phyloP scores from a whole-genome alignment of 2,797 vertebrate species.

The Gila robusta region DNA sequence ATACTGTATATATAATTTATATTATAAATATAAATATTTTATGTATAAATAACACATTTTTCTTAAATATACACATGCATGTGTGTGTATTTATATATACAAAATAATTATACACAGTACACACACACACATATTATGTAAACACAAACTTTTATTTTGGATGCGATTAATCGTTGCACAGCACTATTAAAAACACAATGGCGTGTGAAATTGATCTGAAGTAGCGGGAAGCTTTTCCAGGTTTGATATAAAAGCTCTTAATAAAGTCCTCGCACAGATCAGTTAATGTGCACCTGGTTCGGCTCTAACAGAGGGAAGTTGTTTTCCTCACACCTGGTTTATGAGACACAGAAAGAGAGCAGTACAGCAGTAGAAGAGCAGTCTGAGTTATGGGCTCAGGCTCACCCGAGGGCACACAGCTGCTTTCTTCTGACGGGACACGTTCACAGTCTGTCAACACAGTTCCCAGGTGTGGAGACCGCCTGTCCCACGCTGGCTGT shows the following conservation, averaged over 20 bases:
- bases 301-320: not conserved
- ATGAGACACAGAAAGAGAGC: not conserved
- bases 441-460: not conserved
- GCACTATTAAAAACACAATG: not conserved
- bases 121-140: no score
- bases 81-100: no score
- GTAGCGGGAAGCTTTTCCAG: not conserved
- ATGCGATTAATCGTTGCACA: no score
- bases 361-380: not conserved
- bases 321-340: slow-evolving; percentile 1
- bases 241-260: not conserved
- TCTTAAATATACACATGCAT: no score
- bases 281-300: not conserved
- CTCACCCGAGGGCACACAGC: slow-evolving; percentile 23
- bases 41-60: no score
- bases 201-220: not conserved
- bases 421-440: slow-evolving; percentile 13
- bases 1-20: no score
- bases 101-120: no score
- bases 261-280: not conserved
- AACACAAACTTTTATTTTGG: no score
- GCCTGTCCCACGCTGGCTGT: not conserved
- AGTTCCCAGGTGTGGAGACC: slow-evolving; percentile 6
- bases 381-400: not conserved
- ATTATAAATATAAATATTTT: no score